A percentile compares a stretch with the other conserved stretches of the same genome.
phyloP scores from a whole-genome alignment of 1,140 invertebrate genomes.

The Drosophila sucinea region DNA sequence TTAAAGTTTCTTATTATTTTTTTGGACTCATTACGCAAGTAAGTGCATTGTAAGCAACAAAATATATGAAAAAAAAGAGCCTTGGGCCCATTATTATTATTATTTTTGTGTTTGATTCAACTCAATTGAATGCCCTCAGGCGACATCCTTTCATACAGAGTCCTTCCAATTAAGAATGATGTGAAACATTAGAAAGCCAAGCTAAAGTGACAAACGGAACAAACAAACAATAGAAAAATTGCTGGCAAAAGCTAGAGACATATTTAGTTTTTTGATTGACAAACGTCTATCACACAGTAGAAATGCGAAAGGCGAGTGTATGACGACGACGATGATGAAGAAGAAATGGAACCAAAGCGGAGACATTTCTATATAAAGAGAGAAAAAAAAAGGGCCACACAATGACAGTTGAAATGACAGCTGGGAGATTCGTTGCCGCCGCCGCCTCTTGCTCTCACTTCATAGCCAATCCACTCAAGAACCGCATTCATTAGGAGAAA shows the following conservation, averaged over 20 bases:
- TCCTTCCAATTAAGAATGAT: constrained; percentile 36
- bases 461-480: constrained; percentile 22
- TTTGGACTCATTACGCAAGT: constrained; percentile 1
- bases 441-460: constrained; percentile 40
- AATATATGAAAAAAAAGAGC: background rate
- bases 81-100: background rate
- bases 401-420: constrained; percentile 69
- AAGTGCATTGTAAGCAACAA: constrained; percentile 1
- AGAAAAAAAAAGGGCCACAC: constrained; percentile 31
- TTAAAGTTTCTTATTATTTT: background rate
- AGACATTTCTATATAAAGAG: background rate
- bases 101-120: constrained; percentile 7
- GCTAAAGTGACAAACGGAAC: constrained; percentile 50
- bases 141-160: background rate
- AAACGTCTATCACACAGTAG: constrained; percentile 61
- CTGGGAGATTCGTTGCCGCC: constrained; percentile 14
- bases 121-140: constrained; percentile 10
- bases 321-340: background rate
- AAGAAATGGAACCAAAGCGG: constrained; percentile 14
- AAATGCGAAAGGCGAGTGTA: constrained; percentile 30
- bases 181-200: constrained; percentile 47
- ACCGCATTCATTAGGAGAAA: constrained; percentile 19
- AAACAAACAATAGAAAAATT: constrained; percentile 45
- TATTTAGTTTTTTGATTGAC: constrained; percentile 62
- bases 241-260: constrained; percentile 33